Evolutionary conservation across 2,888 invertebrate genomes (phyloP).

Genomic region (Trachelus iudaicus): DNA sequence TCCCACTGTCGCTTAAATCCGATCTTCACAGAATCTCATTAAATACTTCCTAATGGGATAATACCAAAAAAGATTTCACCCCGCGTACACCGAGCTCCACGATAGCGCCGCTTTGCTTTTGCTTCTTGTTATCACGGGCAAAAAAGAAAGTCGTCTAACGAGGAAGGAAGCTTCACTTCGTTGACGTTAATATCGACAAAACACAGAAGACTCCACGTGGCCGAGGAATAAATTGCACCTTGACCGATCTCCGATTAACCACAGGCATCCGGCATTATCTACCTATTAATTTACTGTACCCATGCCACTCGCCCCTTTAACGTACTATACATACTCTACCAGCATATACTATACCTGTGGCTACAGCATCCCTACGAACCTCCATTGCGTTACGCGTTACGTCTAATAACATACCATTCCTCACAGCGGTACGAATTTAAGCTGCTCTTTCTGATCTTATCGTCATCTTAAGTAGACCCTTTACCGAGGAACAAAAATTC

Average conservation of each 20-base stretch:
- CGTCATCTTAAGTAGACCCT: neutral
- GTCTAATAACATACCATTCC: neutral
- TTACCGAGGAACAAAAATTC: neutral
- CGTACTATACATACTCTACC: neutral
- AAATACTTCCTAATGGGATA: neutral
- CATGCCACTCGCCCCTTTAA: neutral
- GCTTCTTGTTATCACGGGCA: neutral
- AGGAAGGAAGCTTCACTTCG: neutral
- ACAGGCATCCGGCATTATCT: neutral
- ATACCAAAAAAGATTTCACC: neutral
- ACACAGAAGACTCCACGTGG: neutral
- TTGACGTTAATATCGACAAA: neutral
- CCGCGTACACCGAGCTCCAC: neutral
- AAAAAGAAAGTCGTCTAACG: neutral
- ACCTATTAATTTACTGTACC: neutral
- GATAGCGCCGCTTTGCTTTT: neutral
- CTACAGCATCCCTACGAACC: neutral
- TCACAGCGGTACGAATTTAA: neutral
- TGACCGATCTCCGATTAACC: neutral
- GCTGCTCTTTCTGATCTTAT: neutral
- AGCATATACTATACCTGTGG: neutral
- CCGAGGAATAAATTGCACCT: neutral
- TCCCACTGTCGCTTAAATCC: conserved; percentile 14
- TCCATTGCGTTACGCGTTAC: neutral
- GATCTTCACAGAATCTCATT: conserved; percentile 8